Percentiles rank a stretch among this genome's conserved stretches.
Conservation (phyloP, 2,113 vertebrate species). For the Malaclemys terrapin region DNA sequence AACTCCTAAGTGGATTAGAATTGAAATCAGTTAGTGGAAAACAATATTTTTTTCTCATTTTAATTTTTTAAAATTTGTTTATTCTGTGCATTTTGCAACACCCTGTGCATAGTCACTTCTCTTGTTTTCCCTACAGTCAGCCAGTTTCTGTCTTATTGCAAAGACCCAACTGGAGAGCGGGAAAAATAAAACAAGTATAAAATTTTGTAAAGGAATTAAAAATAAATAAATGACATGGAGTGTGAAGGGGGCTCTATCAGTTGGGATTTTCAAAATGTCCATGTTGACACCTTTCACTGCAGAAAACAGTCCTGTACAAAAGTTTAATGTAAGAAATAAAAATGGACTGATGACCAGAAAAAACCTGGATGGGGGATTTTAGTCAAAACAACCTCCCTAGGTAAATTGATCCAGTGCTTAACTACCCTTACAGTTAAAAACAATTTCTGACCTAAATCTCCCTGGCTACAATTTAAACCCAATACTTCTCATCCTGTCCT, state of each 20-base stretch:
- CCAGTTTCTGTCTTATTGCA: constrained; percentile 24
- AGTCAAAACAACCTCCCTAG: neutral
- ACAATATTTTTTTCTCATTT: neutral
- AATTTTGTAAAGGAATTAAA: neutral
- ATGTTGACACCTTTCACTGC: neutral
- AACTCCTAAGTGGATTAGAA: neutral
- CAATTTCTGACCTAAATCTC: no score
- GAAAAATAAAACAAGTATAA: neutral
- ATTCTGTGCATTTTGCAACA: neutral
- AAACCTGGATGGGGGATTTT: neutral
- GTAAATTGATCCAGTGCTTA: no score
- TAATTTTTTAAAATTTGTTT: rapidly evolving
- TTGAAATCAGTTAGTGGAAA: neutral
- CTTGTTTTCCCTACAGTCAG: neutral
- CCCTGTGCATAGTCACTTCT: neutral
- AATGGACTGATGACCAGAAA: neutral
- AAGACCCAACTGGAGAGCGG: constrained; percentile 1
- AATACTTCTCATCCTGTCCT: no score
- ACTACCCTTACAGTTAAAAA: no score
- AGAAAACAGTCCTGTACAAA: neutral
- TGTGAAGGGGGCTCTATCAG: neutral
- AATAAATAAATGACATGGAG: neutral
- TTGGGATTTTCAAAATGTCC: neutral
- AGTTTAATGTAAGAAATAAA: neutral
- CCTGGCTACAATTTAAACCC: no score